Evolutionary conservation across 2,888 invertebrate species (phyloP).

Genomic region (Sinodicranocentrus sp.): DNA sequence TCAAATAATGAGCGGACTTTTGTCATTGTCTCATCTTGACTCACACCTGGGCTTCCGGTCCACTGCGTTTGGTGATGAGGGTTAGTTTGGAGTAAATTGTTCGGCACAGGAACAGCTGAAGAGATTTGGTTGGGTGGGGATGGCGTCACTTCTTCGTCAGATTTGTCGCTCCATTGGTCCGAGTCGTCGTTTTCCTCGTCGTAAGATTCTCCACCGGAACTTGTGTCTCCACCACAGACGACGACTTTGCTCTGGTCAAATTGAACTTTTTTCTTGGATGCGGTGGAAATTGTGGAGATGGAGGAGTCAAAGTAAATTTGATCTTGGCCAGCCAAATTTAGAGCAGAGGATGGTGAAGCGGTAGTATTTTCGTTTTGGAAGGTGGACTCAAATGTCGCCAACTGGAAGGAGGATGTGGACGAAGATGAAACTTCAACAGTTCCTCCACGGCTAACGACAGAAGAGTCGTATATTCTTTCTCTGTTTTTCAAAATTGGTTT

Average conservation of each 20-base stretch:
- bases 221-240: conserved; percentile 69
- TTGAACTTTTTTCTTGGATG: conserved; percentile 74
- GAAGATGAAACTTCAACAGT: too few relatives aligned
- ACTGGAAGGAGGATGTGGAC: too few relatives aligned
- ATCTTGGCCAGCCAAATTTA: conserved; percentile 7
- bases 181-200: conserved; percentile 61
- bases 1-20: conserved; percentile 58
- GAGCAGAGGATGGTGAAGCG: too few relatives aligned
- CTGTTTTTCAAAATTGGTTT: conserved; percentile 76
- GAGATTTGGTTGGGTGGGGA: too few relatives aligned
- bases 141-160: conserved; percentile 50
- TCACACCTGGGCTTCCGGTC: background rate
- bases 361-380: background rate
- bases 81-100: background rate
- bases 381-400: too few relatives aligned
- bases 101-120: background rate
- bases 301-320: conserved; percentile 71
- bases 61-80: too few relatives aligned
- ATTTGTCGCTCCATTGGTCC: conserved; percentile 63
- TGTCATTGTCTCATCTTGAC: conserved; percentile 1
- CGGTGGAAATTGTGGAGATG: conserved; percentile 49
- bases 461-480: conserved; percentile 67
- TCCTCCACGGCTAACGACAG: conserved; percentile 42
- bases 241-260: conserved; percentile 70
- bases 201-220: conserved; percentile 50